A percentile compares a stretch with the other conserved stretches of the same genome.
These are phyloP conservation scores for Stegana nigrithorax DNA, from an alignment of 2,888 invertebrate species.

Conservation along the genomic window DNA sequence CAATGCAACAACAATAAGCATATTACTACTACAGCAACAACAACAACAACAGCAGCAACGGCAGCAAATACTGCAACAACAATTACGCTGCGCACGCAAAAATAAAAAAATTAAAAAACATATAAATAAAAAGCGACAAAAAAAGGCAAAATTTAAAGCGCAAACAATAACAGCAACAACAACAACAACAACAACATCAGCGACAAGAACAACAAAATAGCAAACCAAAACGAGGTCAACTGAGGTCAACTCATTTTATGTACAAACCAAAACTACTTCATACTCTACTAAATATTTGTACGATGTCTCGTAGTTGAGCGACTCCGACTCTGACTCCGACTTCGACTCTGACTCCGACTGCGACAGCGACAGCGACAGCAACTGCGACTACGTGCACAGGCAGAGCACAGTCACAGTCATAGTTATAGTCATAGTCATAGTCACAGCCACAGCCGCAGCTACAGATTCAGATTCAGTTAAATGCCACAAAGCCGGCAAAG, in stretches of 20 bases:
- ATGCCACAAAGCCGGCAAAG: conserved; percentile 5
- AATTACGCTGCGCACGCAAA: too few relatives aligned
- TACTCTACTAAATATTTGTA: conserved; percentile 64
- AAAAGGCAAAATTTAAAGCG: too few relatives aligned
- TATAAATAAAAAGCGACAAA: too few relatives aligned
- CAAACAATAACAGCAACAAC: conserved; percentile 6
- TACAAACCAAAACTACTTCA: conserved; percentile 64
- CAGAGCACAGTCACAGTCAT: not conserved
- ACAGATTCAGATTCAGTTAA: conserved; percentile 16
- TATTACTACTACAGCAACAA: too few relatives aligned
- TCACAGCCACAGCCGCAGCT: not conserved
- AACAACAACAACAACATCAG: conserved; percentile 30
- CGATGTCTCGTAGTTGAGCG: conserved; percentile 43
- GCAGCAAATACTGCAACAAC: too few relatives aligned
- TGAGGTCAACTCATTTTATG: conserved; percentile 66
- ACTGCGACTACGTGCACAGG: not conserved
- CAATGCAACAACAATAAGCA: too few relatives aligned
- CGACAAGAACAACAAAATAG: conserved; percentile 40
- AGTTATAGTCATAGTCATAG: not conserved
- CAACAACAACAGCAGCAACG: too few relatives aligned
- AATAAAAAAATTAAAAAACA: conserved; percentile 28
- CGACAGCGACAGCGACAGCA: conserved; percentile 29
- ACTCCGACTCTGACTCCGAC: conserved; percentile 23
- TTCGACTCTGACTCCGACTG: conserved; percentile 27
- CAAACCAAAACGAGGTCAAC: conserved; percentile 64